Base-by-base conservation (phyloP, 2,888 invertebrate species). In the Sphaerophoria rueppellii region DNA sequence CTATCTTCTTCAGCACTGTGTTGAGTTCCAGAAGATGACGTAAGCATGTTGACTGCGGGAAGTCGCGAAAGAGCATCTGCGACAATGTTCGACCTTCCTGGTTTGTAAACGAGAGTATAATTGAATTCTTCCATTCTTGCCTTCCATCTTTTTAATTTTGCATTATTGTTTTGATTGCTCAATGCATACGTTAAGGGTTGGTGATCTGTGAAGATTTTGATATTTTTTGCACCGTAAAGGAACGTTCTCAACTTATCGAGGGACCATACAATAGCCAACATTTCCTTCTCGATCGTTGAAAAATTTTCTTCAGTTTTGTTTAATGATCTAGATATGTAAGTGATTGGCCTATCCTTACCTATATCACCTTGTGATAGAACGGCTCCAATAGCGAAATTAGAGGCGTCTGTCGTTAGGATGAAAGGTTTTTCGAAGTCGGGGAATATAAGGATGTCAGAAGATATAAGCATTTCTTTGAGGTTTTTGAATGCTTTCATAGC, bases 1-100 rank as follows among this genome's bases (percentile, higher is more conserved):
- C 75, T 80, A 54, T 65, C 73, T 71, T 72, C 67, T 75, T 58
- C 73, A 7, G 63, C 73, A 63, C 63, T 74, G 11, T 65, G 63
- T 24, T 24, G 24, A 2, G 24, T 24, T 24, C 24, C 24, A 24
- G 24, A 24, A 2, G 24, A 24, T 24, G 24, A 24, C 24, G 24
- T 24, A 2, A 24, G 24, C 24, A 24, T 24, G 24, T 24, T 24
- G 24, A 24, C 24, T 24, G 24, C 24, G 24, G 24, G 24, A 24
- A 24, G 24, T 24, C 24, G 24, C 24, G 24, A 24, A 24, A 24
- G 24, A 24, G 24, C 24, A 24, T 24, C 24, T 24, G 24, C 24
- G 24, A 24, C 24, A 24, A 2, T 24, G 24, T 24, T 24, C 24
- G 24, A 24, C 24, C 24, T 24, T 24, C 24, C 24, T 24, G 24